These are phyloP conservation scores for Liparis tanakae DNA, from an alignment of 2,797 vertebrate genomes.

Conservation along the genomic window DNA sequence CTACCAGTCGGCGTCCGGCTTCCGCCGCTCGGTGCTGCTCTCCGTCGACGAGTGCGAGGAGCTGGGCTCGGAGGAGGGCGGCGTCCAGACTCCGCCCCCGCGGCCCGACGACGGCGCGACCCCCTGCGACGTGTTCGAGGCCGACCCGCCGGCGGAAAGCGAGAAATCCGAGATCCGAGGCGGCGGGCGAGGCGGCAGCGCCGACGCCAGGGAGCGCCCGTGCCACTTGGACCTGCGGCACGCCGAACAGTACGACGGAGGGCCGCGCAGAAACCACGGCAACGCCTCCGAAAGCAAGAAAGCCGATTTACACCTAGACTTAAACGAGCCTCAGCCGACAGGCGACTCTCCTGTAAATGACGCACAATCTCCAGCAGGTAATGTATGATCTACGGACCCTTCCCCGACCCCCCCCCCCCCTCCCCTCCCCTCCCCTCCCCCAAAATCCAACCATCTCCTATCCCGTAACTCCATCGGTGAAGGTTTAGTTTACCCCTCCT, in stretches of 20 bases:
- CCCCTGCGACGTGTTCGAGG: constrained; percentile 91
- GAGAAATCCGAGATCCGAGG: constrained; percentile 63
- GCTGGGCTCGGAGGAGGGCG: constrained; percentile 92
- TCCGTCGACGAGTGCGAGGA: constrained; percentile 99
- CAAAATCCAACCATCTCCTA: constrained; percentile 53
- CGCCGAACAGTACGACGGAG: constrained; percentile 83
- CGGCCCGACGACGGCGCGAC: constrained; percentile 71
- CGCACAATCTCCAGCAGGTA: constrained; percentile 96
- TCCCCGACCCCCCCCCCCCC: constrained; percentile 43
- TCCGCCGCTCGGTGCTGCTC: constrained; percentile 93
- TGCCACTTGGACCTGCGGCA: constrained; percentile 93
- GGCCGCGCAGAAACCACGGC: constrained; percentile 79
- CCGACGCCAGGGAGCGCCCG: constrained; percentile 84
- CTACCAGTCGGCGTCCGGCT: constrained; percentile 86
- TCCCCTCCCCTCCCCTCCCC: too few relatives aligned
- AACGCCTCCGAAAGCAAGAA: constrained; percentile 85
- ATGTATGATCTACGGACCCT: constrained; percentile 89
- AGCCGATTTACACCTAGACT: constrained; percentile 86
- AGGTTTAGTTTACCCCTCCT: constrained; percentile 48
- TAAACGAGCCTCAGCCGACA: constrained; percentile 89
- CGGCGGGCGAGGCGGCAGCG: constrained; percentile 14
- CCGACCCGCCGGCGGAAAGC: constrained; percentile 54
- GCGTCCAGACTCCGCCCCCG: constrained; percentile 78
- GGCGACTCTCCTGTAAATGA: constrained; percentile 87
- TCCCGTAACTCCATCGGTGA: constrained; percentile 57